These are phyloP conservation scores for Tetraodon nigroviridis DNA, from an alignment of 2,113 vertebrate genomes.

Conservation along the genomic window DNA sequence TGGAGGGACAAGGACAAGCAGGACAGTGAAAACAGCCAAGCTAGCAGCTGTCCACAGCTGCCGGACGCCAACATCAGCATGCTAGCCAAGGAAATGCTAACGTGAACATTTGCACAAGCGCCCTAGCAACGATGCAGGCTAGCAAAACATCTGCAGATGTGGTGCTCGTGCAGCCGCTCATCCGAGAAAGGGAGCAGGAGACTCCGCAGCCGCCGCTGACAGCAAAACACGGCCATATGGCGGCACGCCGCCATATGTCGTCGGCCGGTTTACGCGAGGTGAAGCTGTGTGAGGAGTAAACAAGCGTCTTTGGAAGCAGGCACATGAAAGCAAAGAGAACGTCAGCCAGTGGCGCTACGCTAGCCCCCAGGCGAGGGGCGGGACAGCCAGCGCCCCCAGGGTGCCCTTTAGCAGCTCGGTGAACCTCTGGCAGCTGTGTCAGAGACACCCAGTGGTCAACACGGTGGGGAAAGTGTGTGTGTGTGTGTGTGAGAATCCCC, in stretches of 20 bases:
- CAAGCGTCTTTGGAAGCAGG: slow-evolving; percentile 22
- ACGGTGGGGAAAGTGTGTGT: background rate
- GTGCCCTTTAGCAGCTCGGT: slow-evolving; percentile 8
- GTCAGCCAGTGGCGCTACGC: slow-evolving; percentile 32
- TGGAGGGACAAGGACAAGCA: background rate
- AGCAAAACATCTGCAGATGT: slow-evolving; percentile 35
- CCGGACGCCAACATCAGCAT: background rate
- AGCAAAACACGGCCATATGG: slow-evolving; percentile 58
- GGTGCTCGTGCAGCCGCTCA: slow-evolving; percentile 35
- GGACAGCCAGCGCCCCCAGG: background rate
- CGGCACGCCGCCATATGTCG: slow-evolving; percentile 48
- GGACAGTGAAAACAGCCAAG: background rate
- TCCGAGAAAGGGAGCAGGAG: slow-evolving; percentile 15
- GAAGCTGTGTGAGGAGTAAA: slow-evolving; percentile 40
- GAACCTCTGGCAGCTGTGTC: background rate
- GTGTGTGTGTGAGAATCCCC: no score
- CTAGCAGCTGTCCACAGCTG: background rate
- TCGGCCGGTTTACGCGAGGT: slow-evolving; percentile 17
- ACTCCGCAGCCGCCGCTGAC: slow-evolving; percentile 19
- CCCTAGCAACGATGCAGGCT: no score
- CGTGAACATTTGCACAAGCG: no score
- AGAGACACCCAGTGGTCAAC: background rate
- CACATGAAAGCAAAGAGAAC: slow-evolving; percentile 30
- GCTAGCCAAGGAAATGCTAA: background rate
- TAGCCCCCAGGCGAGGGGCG: slow-evolving; percentile 31